Conservation (phyloP, 2,113 vertebrate species). For the Excalfactoria chinensis region DNA sequence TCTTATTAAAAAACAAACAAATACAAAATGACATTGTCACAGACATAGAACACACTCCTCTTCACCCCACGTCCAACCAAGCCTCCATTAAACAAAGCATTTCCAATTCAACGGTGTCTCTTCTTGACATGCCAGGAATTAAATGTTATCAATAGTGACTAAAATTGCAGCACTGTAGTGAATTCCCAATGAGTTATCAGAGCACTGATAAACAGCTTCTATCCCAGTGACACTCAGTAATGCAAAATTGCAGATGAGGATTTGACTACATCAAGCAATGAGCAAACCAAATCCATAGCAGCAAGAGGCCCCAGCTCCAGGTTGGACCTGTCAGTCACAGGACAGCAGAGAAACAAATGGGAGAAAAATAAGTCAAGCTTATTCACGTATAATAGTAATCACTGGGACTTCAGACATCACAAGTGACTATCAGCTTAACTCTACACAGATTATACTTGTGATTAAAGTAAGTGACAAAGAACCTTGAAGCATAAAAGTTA, state of each 20-base stretch:
- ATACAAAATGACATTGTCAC: accelerated
- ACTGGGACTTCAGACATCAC: background rate
- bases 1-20: background rate
- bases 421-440: background rate
- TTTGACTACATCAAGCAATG: background rate
- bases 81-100: background rate
- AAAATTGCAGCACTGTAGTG: background rate
- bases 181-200: background rate
- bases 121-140: accelerated
- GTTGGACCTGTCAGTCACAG: background rate
- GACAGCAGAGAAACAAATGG: background rate
- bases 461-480: background rate
- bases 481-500: background rate
- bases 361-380: background rate
- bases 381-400: background rate
- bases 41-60: background rate
- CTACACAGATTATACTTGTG: background rate
- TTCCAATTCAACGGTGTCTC: background rate
- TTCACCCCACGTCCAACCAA: too few relatives aligned
- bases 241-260: slow-evolving; percentile 16
- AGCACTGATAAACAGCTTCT: background rate
- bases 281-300: background rate
- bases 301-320: background rate
- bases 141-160: background rate
- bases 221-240: background rate